These are phyloP conservation scores for Psettodes erumei DNA, from an alignment of 2,113 vertebrate species.

Conservation along the genomic window DNA sequence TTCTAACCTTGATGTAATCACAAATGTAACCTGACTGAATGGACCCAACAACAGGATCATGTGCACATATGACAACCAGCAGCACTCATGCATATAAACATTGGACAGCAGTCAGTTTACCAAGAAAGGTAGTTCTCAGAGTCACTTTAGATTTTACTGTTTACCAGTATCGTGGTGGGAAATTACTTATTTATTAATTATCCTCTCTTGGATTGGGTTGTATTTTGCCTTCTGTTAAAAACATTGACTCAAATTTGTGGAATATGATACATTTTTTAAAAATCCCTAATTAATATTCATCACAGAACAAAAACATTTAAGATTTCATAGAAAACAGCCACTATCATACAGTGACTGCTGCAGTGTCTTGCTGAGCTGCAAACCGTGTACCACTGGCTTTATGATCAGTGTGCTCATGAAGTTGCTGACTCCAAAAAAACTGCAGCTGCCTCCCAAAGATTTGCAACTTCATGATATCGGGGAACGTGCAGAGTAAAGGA, in stretches of 20 bases:
- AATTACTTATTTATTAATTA: not conserved
- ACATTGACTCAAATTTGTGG: too few species aligned
- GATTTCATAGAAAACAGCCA: not conserved
- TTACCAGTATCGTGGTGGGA: not conserved
- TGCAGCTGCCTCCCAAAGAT: not conserved
- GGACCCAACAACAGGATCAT: conserved; percentile 35
- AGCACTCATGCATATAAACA: conserved; percentile 20
- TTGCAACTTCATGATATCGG: too few species aligned
- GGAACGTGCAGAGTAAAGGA: not conserved
- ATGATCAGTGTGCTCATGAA: not conserved
- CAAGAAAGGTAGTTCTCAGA: conserved; percentile 5
- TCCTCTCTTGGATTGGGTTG: not conserved
- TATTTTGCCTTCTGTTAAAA: not conserved
- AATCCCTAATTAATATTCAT: too few species aligned
- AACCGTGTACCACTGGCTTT: not conserved
- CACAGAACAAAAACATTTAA: not conserved
- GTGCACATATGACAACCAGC: conserved; percentile 47
- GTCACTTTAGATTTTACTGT: not conserved
- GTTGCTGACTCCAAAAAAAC: not conserved
- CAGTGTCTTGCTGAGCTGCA: not conserved
- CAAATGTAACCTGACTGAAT: conserved; percentile 67
- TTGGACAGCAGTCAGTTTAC: not conserved
- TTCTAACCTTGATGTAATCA: conserved; percentile 70
- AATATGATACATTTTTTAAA: too few species aligned
- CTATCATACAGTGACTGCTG: not conserved